Evolutionary conservation across 1,140 invertebrate species (phyloP), one percentile per base, ranked within the genome.

Genomic region (Chlorops oryzae): DNA sequence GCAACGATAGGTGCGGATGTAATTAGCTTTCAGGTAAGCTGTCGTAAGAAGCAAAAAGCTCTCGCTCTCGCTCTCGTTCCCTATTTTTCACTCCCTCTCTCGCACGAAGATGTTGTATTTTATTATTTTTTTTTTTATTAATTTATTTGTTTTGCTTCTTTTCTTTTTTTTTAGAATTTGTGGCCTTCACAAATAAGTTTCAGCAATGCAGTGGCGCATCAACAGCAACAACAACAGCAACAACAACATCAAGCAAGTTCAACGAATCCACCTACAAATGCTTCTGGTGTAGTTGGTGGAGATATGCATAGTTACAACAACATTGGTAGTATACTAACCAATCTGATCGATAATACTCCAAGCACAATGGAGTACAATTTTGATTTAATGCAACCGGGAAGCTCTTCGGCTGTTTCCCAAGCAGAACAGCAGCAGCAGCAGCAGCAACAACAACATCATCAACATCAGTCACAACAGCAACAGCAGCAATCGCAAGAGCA

Each of bases 291-390:
- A n/a, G 9, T 43, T 32, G 41, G 51, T 23, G 43, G 9, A 1
- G 67, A 70, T 59, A 51, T 62, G 5, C 64, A 70, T 45, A 71
- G 59, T 20, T 70, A 71, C 41, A 71, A 71, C 24, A 71, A 71
- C 24, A 71, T 71, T 50, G 68, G 68, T 39, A 71, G 68, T 55
- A 71, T 71, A 58, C 58, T 71, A 40, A 71, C 68, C 60, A 70
- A 71, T 71, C 63, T 71, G 56, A 69, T 71, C 50, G 64, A 71
- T 34, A 65, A 60, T 20, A 68, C 62, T 56, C 63, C 68, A 34
- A 52, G 59, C 45, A 56, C 67, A 24, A 55, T 70, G 64, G 67
- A 70, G 45, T 70, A 70, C 45, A 70, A 66, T 46, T 69, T 69
- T 44, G 65, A 69, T 37, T 15, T 69, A 32, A 59, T 69, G 63